Evolutionary conservation across 1,140 invertebrate species (phyloP), one percentile per base, ranked within the genome.

Genomic region (Aphaenogaster ashmeadi): DNA sequence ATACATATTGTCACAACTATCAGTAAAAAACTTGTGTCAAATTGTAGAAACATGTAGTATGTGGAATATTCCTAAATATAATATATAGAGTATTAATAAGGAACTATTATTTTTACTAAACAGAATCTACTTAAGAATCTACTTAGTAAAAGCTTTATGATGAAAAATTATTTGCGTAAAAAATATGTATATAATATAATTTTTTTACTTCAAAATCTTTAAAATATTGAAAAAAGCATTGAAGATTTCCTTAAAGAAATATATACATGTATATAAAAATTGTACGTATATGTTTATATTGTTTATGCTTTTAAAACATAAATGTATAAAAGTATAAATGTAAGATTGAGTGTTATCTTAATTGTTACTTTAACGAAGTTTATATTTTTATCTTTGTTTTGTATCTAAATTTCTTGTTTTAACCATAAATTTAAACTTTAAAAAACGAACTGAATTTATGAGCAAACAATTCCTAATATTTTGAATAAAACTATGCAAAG

Each of bases 401-500:
- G 1, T 64, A 18, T 36, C 2, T 64, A 36, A 64, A 36, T 36
- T 36, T 58, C 0, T 27, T 58, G 11, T 15, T 58, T n/a, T 5
- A 58, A 58, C 5, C 8, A 44, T 44, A 8, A 27, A 6, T 8
- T n/a, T 27, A 58, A 3, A 2, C 11, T 11, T 27, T 11, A 27
- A 27, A 58, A 58, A 27, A 58, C 27, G 0, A 11, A 27, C 3
- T 27, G 8, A 58, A 58, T 58, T 36, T 64, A 3, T 66, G 18
- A 62, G 60, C 15, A 66, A 66, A 41, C 41, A 66, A 41, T 41
- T 41, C 9, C 3, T 38, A 13, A 62, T 64, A 64, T 64, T 64
- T 64, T n/a, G 33, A 27, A 64, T 64, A 64, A 64, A 18, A 66
- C 3, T 66, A 66, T 66, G n/a, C 6, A 58, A 58, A 58, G n/a